Evolutionary conservation across 2,113 vertebrate species (phyloP).

Genomic region (Centropus unirufus): DNA sequence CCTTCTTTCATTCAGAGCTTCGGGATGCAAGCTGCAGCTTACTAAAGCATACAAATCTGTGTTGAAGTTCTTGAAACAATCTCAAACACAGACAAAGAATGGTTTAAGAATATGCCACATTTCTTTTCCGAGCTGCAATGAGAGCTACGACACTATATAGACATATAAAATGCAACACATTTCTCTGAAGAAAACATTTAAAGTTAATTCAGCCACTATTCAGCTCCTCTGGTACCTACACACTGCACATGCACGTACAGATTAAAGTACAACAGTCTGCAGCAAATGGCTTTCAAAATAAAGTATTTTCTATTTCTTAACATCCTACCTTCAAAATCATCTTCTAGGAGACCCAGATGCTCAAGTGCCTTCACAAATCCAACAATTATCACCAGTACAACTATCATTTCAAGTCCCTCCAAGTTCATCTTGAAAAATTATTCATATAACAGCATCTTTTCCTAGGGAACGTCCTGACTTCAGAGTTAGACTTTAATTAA

Average conservation of each 20-base stretch:
- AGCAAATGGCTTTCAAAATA: constrained; percentile 44
- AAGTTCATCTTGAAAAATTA: constrained; percentile 77
- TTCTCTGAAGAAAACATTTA: neutral
- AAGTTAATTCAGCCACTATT: constrained; percentile 34
- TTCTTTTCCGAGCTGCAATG: neutral
- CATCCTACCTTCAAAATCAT: constrained; percentile 71
- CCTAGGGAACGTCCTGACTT: constrained; percentile 48
- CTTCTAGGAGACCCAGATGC: constrained; percentile 72
- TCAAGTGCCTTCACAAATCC: constrained; percentile 75
- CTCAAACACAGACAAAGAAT: neutral
- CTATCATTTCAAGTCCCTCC: constrained; percentile 76
- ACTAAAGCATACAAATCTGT: neutral
- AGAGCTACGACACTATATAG: neutral
- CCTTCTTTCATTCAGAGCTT: neutral
- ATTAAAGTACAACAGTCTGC: constrained; percentile 46
- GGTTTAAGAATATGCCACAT: neutral
- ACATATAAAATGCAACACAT: neutral
- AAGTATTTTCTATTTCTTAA: constrained; percentile 44
- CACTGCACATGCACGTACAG: neutral
- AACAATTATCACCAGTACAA: constrained; percentile 75
- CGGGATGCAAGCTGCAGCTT: neutral
- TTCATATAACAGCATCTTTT: constrained; percentile 69
- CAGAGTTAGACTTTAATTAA: constrained; percentile 65
- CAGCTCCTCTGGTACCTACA: neutral
- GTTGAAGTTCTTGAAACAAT: constrained; percentile 40